Evolutionary conservation across 2,113 vertebrate genomes (phyloP).

Genomic region (Chionodraco myersi): DNA sequence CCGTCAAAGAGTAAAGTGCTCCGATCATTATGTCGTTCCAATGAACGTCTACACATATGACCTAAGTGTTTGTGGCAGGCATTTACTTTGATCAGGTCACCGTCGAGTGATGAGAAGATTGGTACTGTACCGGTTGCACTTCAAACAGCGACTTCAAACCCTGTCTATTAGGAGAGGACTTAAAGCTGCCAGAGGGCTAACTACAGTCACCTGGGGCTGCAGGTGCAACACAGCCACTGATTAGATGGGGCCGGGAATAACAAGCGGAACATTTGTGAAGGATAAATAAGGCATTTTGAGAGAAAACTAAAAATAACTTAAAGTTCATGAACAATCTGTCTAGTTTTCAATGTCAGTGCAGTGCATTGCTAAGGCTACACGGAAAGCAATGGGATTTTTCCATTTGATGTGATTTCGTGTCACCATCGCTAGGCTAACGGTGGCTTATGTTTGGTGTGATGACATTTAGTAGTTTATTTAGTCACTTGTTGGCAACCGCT

Average conservation of each 20-base stretch:
- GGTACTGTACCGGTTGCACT: slow-evolving; percentile 36
- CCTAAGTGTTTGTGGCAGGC: slow-evolving; percentile 35
- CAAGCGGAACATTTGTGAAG: slow-evolving; percentile 1
- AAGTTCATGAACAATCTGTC: background rate
- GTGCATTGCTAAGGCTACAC: too few species aligned
- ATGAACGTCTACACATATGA: slow-evolving; percentile 26
- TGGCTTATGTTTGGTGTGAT: too few species aligned
- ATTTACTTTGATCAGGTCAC: slow-evolving; percentile 57
- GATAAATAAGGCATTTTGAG: background rate
- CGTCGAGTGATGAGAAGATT: slow-evolving; percentile 57
- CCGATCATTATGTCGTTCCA: slow-evolving; percentile 29
- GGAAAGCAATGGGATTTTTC: too few species aligned
- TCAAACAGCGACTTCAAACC: slow-evolving; percentile 55
- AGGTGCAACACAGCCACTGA: slow-evolving; percentile 40
- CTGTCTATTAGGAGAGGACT: slow-evolving; percentile 54
- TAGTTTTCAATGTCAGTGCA: background rate
- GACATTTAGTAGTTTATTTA: too few species aligned
- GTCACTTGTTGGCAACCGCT: too few species aligned
- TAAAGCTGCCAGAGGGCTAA: slow-evolving; percentile 41
- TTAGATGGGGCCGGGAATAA: slow-evolving; percentile 13
- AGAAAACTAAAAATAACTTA: background rate
- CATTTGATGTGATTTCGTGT: too few species aligned
- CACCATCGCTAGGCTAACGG: too few species aligned
- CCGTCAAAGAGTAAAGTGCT: slow-evolving; percentile 34
- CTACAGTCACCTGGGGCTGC: slow-evolving; percentile 56